These are phyloP conservation scores for Amiota minor DNA, from an alignment of 2,888 invertebrate genomes.

Conservation along the genomic window DNA sequence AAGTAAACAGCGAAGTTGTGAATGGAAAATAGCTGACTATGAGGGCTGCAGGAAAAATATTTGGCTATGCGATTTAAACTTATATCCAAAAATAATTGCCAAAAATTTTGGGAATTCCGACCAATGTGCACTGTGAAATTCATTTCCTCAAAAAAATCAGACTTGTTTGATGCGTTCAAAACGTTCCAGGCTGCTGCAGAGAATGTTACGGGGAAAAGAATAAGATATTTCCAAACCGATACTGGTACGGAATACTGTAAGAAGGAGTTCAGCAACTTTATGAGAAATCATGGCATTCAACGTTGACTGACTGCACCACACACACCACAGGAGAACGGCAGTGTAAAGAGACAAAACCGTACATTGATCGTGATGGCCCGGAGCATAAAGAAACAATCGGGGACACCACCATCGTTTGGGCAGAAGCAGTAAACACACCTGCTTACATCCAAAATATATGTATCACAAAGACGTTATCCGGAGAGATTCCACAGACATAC, in stretches of 20 bases:
- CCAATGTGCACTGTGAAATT: too few species aligned
- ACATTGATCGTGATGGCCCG: slow-evolving; percentile 46
- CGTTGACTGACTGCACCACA: slow-evolving; percentile 16
- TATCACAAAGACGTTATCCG: neutral
- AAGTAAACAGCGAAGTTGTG: too few species aligned
- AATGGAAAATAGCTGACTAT: too few species aligned
- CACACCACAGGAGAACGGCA: slow-evolving; percentile 24
- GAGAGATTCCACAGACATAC: slow-evolving; percentile 13
- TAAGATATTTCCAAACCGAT: neutral
- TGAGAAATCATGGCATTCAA: neutral
- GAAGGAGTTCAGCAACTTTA: neutral
- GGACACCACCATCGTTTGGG: slow-evolving; percentile 17
- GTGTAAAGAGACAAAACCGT: slow-evolving; percentile 46
- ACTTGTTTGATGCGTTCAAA: neutral
- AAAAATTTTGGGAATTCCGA: too few species aligned
- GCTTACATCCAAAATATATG: neutral
- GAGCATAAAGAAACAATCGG: slow-evolving; percentile 48
- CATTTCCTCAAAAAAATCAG: neutral
- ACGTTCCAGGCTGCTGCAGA: neutral
- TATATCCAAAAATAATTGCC: too few species aligned
- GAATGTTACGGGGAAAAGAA: neutral
- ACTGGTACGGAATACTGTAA: slow-evolving; percentile 10
- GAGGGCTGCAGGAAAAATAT: too few species aligned
- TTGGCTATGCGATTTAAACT: too few species aligned
- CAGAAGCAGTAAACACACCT: neutral